A percentile compares a stretch with the other conserved stretches of the same genome.
phyloP scores from a whole-genome alignment of 2,113 vertebrate genomes.

The Carollia perspicillata region DNA sequence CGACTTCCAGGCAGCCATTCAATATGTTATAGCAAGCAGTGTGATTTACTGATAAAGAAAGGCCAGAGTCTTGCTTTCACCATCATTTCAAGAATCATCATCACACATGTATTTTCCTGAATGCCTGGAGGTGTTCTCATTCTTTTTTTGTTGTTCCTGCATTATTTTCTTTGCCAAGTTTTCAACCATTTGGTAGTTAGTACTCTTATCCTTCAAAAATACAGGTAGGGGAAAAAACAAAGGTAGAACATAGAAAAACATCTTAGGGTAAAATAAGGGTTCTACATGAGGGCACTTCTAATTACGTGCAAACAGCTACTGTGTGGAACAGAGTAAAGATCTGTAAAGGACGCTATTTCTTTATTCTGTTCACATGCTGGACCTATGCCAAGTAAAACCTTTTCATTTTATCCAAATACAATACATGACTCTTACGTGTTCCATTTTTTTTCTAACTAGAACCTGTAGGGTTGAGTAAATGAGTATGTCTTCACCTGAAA shows the following conservation, averaged over 20 bases:
- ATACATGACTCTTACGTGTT: not conserved
- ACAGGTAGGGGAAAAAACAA: not conserved
- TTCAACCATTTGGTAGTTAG: not conserved
- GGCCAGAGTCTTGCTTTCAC: not conserved
- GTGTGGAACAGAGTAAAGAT: not conserved
- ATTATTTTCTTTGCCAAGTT: not conserved
- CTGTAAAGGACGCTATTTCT: not conserved
- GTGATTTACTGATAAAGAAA: not conserved
- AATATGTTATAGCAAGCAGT: not conserved
- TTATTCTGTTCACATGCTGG: not conserved
- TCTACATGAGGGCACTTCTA: not conserved
- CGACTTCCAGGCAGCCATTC: not conserved
- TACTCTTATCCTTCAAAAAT: not conserved
- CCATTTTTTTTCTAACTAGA: not conserved
- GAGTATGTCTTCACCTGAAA: not conserved
- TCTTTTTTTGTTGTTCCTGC: not conserved
- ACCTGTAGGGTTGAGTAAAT: not conserved
- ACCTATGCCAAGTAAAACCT: not conserved
- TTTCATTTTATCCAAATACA: not conserved
- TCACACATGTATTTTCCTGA: not conserved
- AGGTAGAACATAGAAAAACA: not conserved
- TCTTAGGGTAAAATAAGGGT: not conserved
- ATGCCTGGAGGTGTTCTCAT: not conserved
- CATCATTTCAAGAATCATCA: not conserved
- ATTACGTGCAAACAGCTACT: not conserved